Base-by-base conservation (phyloP, 2,797 vertebrate genomes). In the Carcharodon carcharias region DNA sequence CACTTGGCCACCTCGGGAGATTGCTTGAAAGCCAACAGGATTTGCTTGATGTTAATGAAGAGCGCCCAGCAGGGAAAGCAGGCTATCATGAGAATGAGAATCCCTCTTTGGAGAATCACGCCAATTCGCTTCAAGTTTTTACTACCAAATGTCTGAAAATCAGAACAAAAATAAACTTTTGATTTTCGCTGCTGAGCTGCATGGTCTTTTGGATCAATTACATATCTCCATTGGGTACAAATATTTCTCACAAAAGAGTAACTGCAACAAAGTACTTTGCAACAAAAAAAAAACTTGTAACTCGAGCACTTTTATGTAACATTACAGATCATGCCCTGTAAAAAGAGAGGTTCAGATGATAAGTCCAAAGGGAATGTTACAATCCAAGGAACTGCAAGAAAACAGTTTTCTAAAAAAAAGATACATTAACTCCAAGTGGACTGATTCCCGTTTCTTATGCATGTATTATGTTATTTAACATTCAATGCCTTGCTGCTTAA, bases 21-120 rank as follows among this genome's bases (percentile, higher is more conserved):
- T 97, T 99, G 99, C 18, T 96, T 96, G 97, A 99, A 63, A 67
- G 98, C 96, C 95, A 98, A 97, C 61, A 99, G 97, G 73, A 99
- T 96, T 77, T 96, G 97, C 96, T 99, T 97, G 0, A 98, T 97
- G 97, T 99, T 99, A 97, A 99, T 97, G 96, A 99, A 98, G 73
- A 99, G 82, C 0, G 97, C 98, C 99, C 99, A 99, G 97, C 98
- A 99, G 0, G 99, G 99, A 96, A 99, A 97, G 97, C 99, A 99
- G 96, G 98, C 98, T 1, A 99, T 97, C 94, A 99, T 97, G 82
- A 99, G 97, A 96, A 99, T 98, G 95, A 99, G 97, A 0, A 96
- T 96, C 16, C 98, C 98, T 16, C 97, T 97, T 96, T 99, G 99
- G 11, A 99, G 97, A 96, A 99, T 99, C 61, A 98, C 98, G 1